These are phyloP conservation scores for Drosophila phalerata DNA, from an alignment of 2,888 invertebrate species.

Conservation along the genomic window DNA sequence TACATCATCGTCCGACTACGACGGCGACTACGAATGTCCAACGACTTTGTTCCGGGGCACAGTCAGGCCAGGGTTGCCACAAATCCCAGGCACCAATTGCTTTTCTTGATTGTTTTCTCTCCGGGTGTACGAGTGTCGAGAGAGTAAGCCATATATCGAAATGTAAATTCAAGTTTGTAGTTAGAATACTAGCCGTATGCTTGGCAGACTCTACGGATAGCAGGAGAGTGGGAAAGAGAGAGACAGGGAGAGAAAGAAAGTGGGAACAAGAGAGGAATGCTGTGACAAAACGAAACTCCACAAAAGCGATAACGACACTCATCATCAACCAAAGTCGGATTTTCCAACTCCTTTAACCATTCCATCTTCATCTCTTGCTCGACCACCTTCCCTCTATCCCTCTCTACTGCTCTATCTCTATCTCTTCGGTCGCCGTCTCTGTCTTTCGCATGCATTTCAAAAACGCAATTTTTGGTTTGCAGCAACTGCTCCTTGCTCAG, in stretches of 20 bases:
- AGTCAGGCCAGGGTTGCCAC: conserved; percentile 25
- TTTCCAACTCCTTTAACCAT: conserved; percentile 55
- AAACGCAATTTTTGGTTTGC: conserved; percentile 71
- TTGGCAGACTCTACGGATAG: not conserved
- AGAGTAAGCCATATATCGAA: conserved; percentile 65
- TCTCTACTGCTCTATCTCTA: not conserved
- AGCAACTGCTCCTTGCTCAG: conserved; percentile 36
- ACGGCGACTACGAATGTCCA: conserved; percentile 25
- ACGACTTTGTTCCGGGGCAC: conserved; percentile 28
- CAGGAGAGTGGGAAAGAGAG: not conserved
- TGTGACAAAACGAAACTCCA: conserved; percentile 68
- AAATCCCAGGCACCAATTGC: conserved; percentile 59
- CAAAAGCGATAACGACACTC: conserved; percentile 82
- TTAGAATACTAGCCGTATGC: conserved; percentile 51
- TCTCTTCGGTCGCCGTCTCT: conserved; percentile 2
- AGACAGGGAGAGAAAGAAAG: not conserved
- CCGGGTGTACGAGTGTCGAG: conserved; percentile 20
- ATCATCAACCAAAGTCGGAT: conserved; percentile 80
- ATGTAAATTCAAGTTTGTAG: conserved; percentile 71
- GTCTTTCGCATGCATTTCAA: conserved; percentile 65
- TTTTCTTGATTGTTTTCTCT: conserved; percentile 74
- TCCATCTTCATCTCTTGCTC: conserved; percentile 9
- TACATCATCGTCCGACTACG: conserved; percentile 71
- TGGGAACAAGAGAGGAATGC: conserved; percentile 10
- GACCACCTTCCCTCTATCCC: not conserved